Conservation (phyloP, 2,888 invertebrate species). For the Meliscaeva auricollis region DNA sequence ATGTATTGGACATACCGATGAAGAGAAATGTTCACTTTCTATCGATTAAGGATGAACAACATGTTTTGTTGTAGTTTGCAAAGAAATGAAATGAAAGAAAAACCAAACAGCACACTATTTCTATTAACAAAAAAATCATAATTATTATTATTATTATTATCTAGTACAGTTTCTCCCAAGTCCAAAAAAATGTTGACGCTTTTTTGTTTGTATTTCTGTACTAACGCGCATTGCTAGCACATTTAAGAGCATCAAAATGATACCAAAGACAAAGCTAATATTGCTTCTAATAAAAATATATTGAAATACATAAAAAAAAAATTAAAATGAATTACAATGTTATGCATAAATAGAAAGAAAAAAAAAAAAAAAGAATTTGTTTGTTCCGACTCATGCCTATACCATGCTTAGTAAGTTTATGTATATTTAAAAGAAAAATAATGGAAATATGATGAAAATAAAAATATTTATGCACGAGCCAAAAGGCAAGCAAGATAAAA, state of each 20-base stretch:
- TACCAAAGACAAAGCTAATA: constrained; percentile 58
- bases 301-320: constrained; percentile 9
- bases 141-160: not conserved
- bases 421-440: constrained; percentile 53
- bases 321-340: constrained; percentile 10
- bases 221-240: constrained; percentile 32
- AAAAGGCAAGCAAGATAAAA: not conserved
- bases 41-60: constrained; percentile 81
- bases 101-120: constrained; percentile 36
- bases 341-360: not conserved
- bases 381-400: constrained; percentile 49
- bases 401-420: constrained; percentile 52
- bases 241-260: constrained; percentile 30
- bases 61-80: not conserved
- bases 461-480: not conserved
- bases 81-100: not conserved
- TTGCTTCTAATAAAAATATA: constrained; percentile 26
- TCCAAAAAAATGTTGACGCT: constrained; percentile 33
- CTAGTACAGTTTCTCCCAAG: constrained; percentile 23
- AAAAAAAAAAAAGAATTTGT: constrained; percentile 5
- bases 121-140: not conserved
- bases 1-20: constrained; percentile 90
- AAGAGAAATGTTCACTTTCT: constrained; percentile 85
- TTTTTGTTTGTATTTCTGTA: constrained; percentile 34
- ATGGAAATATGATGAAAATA: constrained; percentile 32